A percentile compares a stretch with the other conserved stretches of the same genome.
phyloP scores from a whole-genome alignment of 2,888 invertebrate species.

The Caradrina kadenii region DNA sequence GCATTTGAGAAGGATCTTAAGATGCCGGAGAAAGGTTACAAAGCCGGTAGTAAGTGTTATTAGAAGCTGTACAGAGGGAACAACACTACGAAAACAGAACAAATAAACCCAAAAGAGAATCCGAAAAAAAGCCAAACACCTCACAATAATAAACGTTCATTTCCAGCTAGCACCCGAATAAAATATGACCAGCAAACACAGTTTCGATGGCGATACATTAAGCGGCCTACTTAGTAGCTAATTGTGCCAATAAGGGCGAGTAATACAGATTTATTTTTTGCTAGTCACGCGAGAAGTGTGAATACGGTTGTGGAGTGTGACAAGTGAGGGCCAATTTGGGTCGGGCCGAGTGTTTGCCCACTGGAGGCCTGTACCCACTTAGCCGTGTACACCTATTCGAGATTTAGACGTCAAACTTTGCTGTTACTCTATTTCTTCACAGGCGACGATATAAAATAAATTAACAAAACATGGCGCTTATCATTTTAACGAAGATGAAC shows the following conservation, averaged over 20 bases:
- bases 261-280: slow-evolving; percentile 73
- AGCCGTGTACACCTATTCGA: slow-evolving; percentile 36
- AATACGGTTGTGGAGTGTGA: slow-evolving; percentile 71
- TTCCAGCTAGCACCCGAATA: slow-evolving; percentile 31
- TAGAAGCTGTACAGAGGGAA: neutral
- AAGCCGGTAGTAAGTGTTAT: neutral
- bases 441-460: neutral
- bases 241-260: slow-evolving; percentile 75
- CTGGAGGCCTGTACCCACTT: slow-evolving; percentile 63
- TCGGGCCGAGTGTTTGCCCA: slow-evolving; percentile 79
- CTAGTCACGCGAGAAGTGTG: slow-evolving; percentile 77
- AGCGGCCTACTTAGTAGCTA: slow-evolving; percentile 62
- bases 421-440: slow-evolving; percentile 3
- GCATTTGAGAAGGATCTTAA: slow-evolving; percentile 14
- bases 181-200: slow-evolving; percentile 51
- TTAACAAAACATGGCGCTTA: slow-evolving; percentile 1
- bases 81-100: neutral
- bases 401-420: slow-evolving; percentile 28
- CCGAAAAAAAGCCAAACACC: slow-evolving; percentile 3
- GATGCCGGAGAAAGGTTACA: neutral
- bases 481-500: slow-evolving; percentile 1
- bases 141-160: slow-evolving; percentile 20
- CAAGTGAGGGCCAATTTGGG: slow-evolving; percentile 81
- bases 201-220: slow-evolving; percentile 54
- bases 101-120: neutral